phyloP scores from a whole-genome alignment of 2,888 invertebrate genomes.

The Prosapia bicincta region DNA sequence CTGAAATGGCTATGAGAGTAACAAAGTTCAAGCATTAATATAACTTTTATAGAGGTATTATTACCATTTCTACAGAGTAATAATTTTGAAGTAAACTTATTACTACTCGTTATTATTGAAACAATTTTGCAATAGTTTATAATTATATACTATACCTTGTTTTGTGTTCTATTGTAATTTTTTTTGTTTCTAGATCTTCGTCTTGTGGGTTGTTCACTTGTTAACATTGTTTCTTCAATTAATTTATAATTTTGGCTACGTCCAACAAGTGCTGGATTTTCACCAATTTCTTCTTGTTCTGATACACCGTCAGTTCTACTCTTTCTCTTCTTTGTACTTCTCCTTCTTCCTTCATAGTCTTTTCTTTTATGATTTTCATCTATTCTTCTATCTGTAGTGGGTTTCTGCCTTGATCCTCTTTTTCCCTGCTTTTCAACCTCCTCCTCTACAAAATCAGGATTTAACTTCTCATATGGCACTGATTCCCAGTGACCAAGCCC shows the following conservation, averaged over 20 bases:
- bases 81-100: too few species aligned
- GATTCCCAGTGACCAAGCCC: slow-evolving; percentile 33
- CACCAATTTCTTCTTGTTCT: not conserved
- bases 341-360: not conserved
- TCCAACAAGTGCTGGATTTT: too few species aligned
- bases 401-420: not conserved
- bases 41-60: too few species aligned
- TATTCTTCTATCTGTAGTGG: not conserved
- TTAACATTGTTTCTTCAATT: not conserved
- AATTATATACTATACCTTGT: not conserved
- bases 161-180: not conserved
- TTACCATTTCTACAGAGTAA: too few species aligned
- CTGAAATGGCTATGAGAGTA: too few species aligned
- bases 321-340: not conserved
- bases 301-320: not conserved
- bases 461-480: slow-evolving; percentile 12
- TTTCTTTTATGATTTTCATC: not conserved
- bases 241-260: not conserved
- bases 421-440: slow-evolving; percentile 10
- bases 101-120: too few species aligned
- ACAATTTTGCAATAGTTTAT: too few species aligned
- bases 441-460: not conserved
- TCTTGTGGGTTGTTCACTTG: not conserved
- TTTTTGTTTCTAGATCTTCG: not conserved
- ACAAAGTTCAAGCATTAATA: too few species aligned